These are phyloP conservation scores for Glossophaga mutica DNA, from an alignment of 2,797 vertebrate species.

Conservation along the genomic window DNA sequence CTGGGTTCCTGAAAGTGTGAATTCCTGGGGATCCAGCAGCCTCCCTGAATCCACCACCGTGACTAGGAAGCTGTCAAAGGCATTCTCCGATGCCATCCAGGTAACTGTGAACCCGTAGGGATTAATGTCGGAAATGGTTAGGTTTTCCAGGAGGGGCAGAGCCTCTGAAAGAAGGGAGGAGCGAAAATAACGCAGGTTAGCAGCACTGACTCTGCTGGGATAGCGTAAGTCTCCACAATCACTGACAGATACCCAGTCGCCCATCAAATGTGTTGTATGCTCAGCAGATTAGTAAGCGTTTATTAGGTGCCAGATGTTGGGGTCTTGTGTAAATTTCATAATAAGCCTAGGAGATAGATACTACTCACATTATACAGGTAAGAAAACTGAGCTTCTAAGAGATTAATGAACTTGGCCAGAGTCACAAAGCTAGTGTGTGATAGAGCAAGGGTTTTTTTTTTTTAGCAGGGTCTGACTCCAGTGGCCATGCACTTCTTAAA, in stretches of 20 bases:
- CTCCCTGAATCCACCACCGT: constrained; percentile 95
- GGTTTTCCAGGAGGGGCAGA: constrained; percentile 95
- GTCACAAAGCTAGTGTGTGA: neutral
- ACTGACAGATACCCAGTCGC: neutral
- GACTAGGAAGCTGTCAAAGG: constrained; percentile 93
- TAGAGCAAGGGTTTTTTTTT: neutral
- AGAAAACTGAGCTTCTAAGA: neutral
- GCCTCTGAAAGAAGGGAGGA: constrained; percentile 88
- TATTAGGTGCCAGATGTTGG: neutral
- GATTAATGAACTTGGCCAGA: neutral
- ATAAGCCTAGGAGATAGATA: neutral
- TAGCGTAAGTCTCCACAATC: neutral
- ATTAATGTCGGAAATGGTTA: constrained; percentile 92
- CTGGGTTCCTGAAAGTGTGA: constrained; percentile 91
- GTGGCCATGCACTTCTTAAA: neutral
- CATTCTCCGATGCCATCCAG: constrained; percentile 89
- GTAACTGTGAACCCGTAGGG: constrained; percentile 95
- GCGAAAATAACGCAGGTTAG: constrained; percentile 80
- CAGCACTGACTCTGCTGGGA: constrained; percentile 47
- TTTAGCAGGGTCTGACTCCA: neutral
- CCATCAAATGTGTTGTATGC: neutral
- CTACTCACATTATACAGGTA: neutral
- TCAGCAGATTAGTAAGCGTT: neutral
- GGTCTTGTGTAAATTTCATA: neutral
- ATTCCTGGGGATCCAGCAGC: constrained; percentile 95